Evolutionary conservation across 1,140 invertebrate genomes (phyloP).

Genomic region (Papilio helenus): DNA sequence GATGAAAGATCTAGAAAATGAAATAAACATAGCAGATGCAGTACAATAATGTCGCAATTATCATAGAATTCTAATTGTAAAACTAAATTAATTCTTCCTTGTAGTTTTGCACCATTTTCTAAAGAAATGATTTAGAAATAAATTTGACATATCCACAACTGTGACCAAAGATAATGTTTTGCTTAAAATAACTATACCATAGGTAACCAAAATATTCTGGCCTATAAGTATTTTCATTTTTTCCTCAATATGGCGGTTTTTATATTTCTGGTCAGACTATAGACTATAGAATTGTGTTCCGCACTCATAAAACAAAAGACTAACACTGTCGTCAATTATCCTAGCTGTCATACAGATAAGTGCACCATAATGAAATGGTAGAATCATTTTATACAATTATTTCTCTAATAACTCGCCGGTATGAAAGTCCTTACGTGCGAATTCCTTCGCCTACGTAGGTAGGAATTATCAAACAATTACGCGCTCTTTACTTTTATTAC

Average conservation of each 20-base stretch:
- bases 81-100: neutral
- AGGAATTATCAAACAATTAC: conserved; percentile 39
- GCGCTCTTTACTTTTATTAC: conserved; percentile 30
- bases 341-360: neutral
- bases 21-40: too few species aligned
- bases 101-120: neutral
- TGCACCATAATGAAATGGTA: neutral
- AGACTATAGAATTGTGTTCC: neutral
- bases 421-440: conserved; percentile 34
- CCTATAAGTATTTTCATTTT: too few species aligned
- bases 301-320: conserved; percentile 5
- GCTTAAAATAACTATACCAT: too few species aligned
- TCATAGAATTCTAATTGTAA: too few species aligned
- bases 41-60: too few species aligned
- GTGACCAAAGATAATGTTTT: neutral
- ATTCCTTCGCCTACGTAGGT: conserved; percentile 32
- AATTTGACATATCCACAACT: neutral
- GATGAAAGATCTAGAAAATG: neutral
- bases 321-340: neutral
- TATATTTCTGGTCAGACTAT: neutral
- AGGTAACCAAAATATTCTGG: too few species aligned
- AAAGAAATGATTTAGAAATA: neutral
- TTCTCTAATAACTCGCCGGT: conserved; percentile 7
- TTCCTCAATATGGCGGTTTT: too few species aligned
- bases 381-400: conserved; percentile 3